Percentiles rank a stretch among this genome's conserved stretches.
Conservation (phyloP, 2,797 vertebrate species). For the Austrolebias charrua region DNA sequence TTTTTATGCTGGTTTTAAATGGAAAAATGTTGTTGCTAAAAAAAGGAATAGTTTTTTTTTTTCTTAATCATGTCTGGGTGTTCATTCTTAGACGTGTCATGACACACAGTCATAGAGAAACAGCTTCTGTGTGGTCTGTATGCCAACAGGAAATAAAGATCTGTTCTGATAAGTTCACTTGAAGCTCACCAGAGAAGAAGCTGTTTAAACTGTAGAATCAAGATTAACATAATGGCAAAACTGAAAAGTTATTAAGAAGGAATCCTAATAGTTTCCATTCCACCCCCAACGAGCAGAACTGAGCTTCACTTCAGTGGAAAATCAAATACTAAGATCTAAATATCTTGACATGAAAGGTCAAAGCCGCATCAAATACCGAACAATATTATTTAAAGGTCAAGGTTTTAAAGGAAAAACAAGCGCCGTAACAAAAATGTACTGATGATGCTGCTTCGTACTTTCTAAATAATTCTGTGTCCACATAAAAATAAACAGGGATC, state of each 20-base stretch:
- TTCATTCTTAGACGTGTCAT: slow-evolving; percentile 33
- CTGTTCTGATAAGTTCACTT: background rate
- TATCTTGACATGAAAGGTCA: background rate
- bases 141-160: background rate
- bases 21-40: background rate
- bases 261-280: too few species aligned
- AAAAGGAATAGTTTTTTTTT: slow-evolving; percentile 10
- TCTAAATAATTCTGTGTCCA: too few species aligned
- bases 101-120: slow-evolving; percentile 32
- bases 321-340: too few species aligned
- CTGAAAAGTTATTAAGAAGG: too few species aligned
- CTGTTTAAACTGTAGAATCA: background rate
- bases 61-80: slow-evolving; percentile 31
- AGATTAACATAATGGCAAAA: background rate
- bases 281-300: too few species aligned
- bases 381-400: too few species aligned
- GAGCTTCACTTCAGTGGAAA: background rate
- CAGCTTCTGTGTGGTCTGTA: slow-evolving; percentile 15
- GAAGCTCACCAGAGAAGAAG: background rate
- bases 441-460: too few species aligned
- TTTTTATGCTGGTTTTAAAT: background rate
- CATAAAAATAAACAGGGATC: too few species aligned
- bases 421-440: too few species aligned
- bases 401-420: too few species aligned
- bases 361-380: background rate